phyloP scores from a whole-genome alignment of 2,888 invertebrate genomes.

The Orthosia gracilis region DNA sequence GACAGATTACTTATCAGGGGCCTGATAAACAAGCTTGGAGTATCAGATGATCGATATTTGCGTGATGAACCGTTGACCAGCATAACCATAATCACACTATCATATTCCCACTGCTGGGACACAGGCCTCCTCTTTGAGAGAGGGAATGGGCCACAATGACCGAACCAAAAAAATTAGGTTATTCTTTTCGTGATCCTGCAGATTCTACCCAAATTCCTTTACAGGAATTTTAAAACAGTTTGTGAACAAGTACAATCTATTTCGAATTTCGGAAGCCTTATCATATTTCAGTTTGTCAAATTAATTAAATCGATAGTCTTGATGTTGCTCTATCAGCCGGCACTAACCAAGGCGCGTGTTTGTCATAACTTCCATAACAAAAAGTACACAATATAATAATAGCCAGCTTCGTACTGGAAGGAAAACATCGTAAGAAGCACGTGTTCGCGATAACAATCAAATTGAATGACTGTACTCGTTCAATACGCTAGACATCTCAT shows the following conservation, averaged over 20 bases:
- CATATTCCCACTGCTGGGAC: too few species aligned
- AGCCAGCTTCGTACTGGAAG: constrained; percentile 33
- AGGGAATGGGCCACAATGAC: too few species aligned
- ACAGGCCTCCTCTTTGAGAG: too few species aligned
- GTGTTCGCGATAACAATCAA: constrained; percentile 59
- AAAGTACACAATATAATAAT: constrained; percentile 34
- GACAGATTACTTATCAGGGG: constrained; percentile 50
- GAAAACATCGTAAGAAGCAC: constrained; percentile 47
- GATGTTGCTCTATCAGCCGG: constrained; percentile 30
- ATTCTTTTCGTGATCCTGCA: not conserved
- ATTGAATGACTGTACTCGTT: constrained; percentile 52
- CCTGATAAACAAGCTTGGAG: constrained; percentile 27
- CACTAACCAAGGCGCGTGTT: constrained; percentile 31
- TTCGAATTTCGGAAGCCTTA: not conserved
- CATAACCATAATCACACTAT: too few species aligned
- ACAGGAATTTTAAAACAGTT: not conserved
- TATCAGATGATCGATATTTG: constrained; percentile 40
- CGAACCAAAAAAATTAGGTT: too few species aligned
- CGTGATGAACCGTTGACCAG: not conserved
- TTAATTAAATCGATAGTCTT: constrained; percentile 28
- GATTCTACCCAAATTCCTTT: not conserved
- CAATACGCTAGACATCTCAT: constrained; percentile 46
- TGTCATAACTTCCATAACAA: constrained; percentile 36
- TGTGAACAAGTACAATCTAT: not conserved
- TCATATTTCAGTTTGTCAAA: constrained; percentile 12